Evolutionary conservation across 2,888 invertebrate species (phyloP).

Genomic region (Oligia latruncula): DNA sequence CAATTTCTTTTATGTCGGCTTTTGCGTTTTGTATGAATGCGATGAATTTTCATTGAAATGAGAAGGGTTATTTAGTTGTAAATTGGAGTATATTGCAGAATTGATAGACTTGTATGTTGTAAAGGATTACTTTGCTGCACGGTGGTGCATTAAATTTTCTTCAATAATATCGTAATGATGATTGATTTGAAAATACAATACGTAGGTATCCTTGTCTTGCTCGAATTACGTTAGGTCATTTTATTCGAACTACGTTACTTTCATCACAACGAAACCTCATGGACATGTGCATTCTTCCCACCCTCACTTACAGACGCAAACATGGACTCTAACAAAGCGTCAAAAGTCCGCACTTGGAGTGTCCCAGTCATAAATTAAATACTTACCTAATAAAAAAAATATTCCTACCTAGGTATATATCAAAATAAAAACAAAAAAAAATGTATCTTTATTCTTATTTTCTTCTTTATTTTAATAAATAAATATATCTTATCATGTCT

Average conservation of each 20-base stretch:
- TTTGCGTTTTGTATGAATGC: conserved; percentile 10
- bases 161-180: background rate
- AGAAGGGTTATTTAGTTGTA: background rate
- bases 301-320: too few species aligned
- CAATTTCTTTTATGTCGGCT: conserved; percentile 33
- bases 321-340: too few species aligned
- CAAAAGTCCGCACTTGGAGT: too few species aligned
- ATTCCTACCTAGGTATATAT: too few species aligned
- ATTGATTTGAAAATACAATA: background rate
- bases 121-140: background rate
- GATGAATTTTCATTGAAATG: background rate
- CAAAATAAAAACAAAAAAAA: too few species aligned
- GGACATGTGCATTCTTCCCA: too few species aligned
- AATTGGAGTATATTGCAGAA: background rate
- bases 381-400: background rate
- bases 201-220: background rate
- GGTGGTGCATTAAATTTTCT: background rate
- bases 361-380: background rate
- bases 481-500: background rate
- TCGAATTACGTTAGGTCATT: background rate
- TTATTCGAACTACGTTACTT: background rate
- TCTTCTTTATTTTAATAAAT: too few species aligned
- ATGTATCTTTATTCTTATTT: too few species aligned
- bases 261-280: too few species aligned
- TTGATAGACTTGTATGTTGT: background rate